Percentiles rank a stretch among this genome's conserved stretches.
Conservation (phyloP, 2,113 vertebrate species). For the Passer domesticus region DNA sequence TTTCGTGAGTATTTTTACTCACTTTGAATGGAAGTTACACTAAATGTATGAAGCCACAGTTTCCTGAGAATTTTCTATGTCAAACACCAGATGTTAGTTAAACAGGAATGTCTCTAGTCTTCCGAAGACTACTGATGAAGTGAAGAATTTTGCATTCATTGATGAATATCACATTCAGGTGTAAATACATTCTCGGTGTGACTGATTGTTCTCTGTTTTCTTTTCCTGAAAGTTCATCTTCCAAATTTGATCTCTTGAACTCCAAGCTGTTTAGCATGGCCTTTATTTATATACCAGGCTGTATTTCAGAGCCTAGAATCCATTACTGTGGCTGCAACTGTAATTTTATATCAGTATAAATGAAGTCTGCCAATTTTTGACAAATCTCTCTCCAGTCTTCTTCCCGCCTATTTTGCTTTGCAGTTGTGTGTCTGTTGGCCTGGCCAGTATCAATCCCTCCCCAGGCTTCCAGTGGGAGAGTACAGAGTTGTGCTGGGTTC, state of each 20-base stretch:
- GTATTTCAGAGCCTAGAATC: background rate
- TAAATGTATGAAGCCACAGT: slow-evolving; percentile 61
- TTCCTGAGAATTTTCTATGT: slow-evolving; percentile 71
- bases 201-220: background rate
- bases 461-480: background rate
- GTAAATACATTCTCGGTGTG: slow-evolving; percentile 30
- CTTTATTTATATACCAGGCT: background rate
- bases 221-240: slow-evolving; percentile 19
- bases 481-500: background rate
- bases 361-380: background rate
- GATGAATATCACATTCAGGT: slow-evolving; percentile 46
- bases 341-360: background rate
- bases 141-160: slow-evolving; percentile 53
- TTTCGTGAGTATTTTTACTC: slow-evolving; percentile 39
- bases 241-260: slow-evolving; percentile 28
- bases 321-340: background rate
- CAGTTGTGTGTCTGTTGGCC: background rate
- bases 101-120: slow-evolving; percentile 64
- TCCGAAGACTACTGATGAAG: slow-evolving; percentile 23
- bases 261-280: background rate
- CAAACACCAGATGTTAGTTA: slow-evolving; percentile 66
- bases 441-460: background rate
- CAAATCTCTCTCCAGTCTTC: background rate
- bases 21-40: slow-evolving; percentile 62
- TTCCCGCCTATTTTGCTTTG: background rate